Percentiles rank a stretch among this genome's conserved stretches.
Evolutionary conservation across 2,888 invertebrate species (phyloP).

Genomic region (Aphidius colemani): DNA sequence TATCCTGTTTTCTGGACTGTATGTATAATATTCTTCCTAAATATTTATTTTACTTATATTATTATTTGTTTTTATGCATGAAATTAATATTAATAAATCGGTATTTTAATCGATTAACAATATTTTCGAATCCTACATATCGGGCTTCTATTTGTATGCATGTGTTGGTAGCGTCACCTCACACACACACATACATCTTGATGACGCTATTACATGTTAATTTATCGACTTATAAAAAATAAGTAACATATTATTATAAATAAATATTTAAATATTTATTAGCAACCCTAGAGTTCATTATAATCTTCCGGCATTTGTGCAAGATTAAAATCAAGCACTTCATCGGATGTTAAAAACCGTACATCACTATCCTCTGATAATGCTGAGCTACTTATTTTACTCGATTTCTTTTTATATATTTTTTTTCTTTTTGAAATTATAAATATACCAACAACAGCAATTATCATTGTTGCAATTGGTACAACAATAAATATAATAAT

Average conservation of each 20-base stretch:
- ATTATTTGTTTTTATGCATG: no score
- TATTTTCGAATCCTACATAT: background rate
- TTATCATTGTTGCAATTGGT: slow-evolving; percentile 39
- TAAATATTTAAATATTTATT: background rate
- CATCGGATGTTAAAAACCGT: slow-evolving; percentile 64
- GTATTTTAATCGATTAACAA: no score
- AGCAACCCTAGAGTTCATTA: slow-evolving; percentile 36
- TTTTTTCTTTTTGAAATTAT: slow-evolving; percentile 43
- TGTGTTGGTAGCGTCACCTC: no score
- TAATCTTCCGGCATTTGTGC: slow-evolving; percentile 52
- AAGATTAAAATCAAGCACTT: slow-evolving; percentile 63
- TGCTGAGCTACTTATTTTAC: slow-evolving; percentile 45
- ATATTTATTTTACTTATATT: no score
- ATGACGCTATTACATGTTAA: no score
- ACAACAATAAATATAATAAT: slow-evolving; percentile 44
- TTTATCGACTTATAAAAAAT: no score
- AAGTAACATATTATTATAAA: no score
- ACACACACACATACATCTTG: no score
- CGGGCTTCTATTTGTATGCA: no score
- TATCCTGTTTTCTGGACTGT: no score
- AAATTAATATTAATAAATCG: no score
- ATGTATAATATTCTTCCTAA: no score
- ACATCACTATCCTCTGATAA: slow-evolving; percentile 64
- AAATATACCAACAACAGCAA: slow-evolving; percentile 37
- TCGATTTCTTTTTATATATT: slow-evolving; percentile 39